Percentiles rank a stretch among this genome's conserved stretches.
phyloP scores from a whole-genome alignment of 2,797 vertebrate species.

The Anableps anableps region DNA sequence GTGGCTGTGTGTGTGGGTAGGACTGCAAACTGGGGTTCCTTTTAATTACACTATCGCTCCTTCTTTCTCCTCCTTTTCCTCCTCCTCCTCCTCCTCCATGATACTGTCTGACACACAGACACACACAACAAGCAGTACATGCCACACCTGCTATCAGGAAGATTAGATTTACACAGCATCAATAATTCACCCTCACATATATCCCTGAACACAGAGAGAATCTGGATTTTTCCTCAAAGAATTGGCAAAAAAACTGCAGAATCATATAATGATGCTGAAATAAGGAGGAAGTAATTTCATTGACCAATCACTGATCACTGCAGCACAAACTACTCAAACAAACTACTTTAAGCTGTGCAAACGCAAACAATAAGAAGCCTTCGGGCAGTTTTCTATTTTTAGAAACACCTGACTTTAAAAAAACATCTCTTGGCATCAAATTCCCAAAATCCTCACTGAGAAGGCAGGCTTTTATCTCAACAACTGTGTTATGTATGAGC shows the following conservation, averaged over 20 bases:
- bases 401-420: conserved; percentile 50
- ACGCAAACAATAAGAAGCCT: conserved; percentile 35
- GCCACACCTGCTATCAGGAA: conserved; percentile 68
- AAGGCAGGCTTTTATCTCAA: conserved; percentile 62
- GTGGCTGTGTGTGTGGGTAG: conserved; percentile 47
- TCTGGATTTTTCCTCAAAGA: background rate
- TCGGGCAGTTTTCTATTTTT: conserved; percentile 49
- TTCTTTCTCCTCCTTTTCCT: conserved; percentile 21
- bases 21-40: conserved; percentile 57
- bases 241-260: background rate
- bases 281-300: background rate
- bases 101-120: conserved; percentile 30
- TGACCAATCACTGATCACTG: conserved; percentile 30
- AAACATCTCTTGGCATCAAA: conserved; percentile 45
- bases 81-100: conserved; percentile 36
- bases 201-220: conserved; percentile 40
- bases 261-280: conserved; percentile 6
- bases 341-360: conserved; percentile 29
- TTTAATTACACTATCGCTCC: conserved; percentile 68
- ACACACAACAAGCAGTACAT: conserved; percentile 46
- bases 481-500: conserved; percentile 29
- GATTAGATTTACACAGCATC: conserved; percentile 77
- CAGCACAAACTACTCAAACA: conserved; percentile 28
- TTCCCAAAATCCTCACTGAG: conserved; percentile 11
- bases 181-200: conserved; percentile 73